Evolutionary conservation across 2,797 vertebrate species (phyloP), one percentile per base, ranked within the genome.

Genomic region (Dicrostonyx torquatus): DNA sequence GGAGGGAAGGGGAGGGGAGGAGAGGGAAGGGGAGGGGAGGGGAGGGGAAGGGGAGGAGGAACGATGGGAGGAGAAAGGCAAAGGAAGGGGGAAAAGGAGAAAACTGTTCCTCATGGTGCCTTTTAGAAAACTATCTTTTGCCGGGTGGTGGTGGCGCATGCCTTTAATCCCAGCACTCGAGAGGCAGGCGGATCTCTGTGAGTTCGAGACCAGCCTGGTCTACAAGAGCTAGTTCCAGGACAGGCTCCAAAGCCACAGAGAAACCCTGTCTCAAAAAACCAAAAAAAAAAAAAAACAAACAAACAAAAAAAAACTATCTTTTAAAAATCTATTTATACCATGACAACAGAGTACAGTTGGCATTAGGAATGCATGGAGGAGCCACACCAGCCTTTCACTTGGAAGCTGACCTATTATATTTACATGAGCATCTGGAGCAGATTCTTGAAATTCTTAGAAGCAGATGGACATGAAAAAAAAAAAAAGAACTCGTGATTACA

Each of bases 401-500:
- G 97, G 97, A 97, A 98, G 98, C 91, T 31, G 53, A 95, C 97
- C 98, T 97, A 97, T 98, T 98, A 97, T 97, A 98, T 98, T 98
- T 98, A 97, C 98, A 98, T 96, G 98, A 98, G 98, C 98, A 99
- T 98, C 98, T 98, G 98, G 97, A 95, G 94, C 95, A 98, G 98
- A 98, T 98, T 98, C 97, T 94, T 95, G 88, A 85, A 96, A 98
- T 98, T 96, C 97, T 97, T 98, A 96, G 96, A 98, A 98, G 96
- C 98, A 99, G 98, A 98, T 98, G 98, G 98, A 98, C 98, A 98
- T 64, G 93, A 98, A 98, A 96, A 93, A 96, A 97, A 94, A 97
- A 96, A 87, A 96, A 95, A 64, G 40, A 34, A 62, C 20, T 15
- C 10, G 97, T 97, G 98, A 98, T 98, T 98, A 98, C 98, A 98